A percentile compares a stretch with the other conserved stretches of the same genome.
These are phyloP conservation scores for Ploceus nigricollis DNA, from an alignment of 2,113 vertebrate species.

Conservation along the genomic window DNA sequence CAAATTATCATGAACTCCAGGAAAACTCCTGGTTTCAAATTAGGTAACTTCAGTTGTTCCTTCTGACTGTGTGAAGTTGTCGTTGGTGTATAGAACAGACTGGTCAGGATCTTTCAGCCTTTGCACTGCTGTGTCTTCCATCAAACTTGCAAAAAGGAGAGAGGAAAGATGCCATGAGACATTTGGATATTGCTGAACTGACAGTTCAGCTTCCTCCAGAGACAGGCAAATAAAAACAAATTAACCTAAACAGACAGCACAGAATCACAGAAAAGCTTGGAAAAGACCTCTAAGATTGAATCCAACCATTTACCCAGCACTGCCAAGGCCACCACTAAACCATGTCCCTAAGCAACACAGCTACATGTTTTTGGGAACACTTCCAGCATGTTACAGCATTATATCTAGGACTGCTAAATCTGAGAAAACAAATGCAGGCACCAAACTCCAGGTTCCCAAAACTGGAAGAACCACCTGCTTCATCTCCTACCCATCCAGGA, in stretches of 20 bases:
- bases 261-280: background rate
- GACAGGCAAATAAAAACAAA: background rate
- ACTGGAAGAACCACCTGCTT: background rate
- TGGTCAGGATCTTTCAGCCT: background rate
- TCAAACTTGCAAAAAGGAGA: background rate
- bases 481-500: background rate
- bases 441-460: background rate
- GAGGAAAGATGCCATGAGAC: background rate
- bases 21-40: background rate
- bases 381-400: background rate
- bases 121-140: background rate
- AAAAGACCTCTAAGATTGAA: background rate
- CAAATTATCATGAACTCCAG: background rate
- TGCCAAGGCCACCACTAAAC: background rate
- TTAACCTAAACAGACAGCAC: background rate
- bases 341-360: background rate
- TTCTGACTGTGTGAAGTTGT: background rate
- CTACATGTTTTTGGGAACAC: background rate
- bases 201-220: background rate
- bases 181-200: background rate
- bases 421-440: background rate
- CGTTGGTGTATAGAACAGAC: background rate
- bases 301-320: background rate
- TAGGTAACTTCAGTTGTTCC: background rate
- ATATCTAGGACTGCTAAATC: background rate